phyloP scores from a whole-genome alignment of 2,797 vertebrate species.

The Pantherophis vulpinus region DNA sequence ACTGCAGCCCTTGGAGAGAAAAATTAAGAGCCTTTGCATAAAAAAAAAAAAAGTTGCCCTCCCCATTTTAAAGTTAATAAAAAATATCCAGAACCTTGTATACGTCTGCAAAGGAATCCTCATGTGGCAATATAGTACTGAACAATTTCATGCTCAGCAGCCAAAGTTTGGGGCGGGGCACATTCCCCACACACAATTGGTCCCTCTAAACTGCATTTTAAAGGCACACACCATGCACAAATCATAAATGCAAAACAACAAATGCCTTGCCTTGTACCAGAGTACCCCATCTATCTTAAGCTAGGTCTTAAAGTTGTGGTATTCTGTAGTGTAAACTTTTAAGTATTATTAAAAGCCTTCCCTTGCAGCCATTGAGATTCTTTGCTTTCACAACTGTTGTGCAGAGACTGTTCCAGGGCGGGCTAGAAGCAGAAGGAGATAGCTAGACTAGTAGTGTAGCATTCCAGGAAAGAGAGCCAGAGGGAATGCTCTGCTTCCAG shows the following conservation, averaged over 20 bases:
- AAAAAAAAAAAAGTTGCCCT: not conserved
- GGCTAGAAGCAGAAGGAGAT: not conserved
- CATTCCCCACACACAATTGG: not conserved
- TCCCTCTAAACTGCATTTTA: not conserved
- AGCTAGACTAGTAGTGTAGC: not conserved
- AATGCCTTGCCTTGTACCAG: not conserved
- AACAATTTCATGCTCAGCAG: not conserved
- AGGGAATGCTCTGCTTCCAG: not conserved
- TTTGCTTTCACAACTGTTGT: not conserved
- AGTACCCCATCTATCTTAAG: not conserved
- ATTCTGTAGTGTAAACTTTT: not conserved
- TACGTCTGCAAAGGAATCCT: not conserved
- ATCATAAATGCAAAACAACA: not conserved
- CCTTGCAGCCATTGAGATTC: not conserved
- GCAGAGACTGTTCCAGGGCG: not conserved
- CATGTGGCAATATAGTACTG: not conserved
- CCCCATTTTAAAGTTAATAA: not conserved
- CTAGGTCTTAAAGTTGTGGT: not conserved
- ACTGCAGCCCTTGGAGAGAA: not conserved
- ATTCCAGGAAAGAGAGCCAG: conserved; percentile 19
- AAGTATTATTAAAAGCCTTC: not conserved
- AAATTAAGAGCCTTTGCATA: not conserved
- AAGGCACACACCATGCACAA: not conserved
- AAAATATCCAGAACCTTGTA: not conserved
- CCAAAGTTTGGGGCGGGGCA: not conserved